Conservation (phyloP, 2,888 invertebrate species). For the Dasysyrphus tricinctus region DNA sequence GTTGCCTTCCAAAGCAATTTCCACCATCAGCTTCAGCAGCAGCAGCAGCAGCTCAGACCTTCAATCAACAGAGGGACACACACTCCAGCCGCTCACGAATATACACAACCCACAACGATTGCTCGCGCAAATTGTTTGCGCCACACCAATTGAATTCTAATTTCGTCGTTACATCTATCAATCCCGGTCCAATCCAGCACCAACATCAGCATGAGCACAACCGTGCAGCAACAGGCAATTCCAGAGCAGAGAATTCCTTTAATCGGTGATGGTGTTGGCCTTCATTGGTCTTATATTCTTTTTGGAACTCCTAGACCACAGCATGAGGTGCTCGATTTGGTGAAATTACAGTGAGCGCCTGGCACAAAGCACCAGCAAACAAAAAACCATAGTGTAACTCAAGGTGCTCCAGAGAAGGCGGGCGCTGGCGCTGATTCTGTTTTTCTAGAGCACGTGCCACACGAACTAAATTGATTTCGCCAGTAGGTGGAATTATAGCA, state of each 20-base stretch:
- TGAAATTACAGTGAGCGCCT: conserved; percentile 57
- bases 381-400: conserved; percentile 60
- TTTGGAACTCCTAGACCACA: conserved; percentile 48
- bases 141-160: conserved; percentile 76
- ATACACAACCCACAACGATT: conserved; percentile 61
- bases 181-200: conserved; percentile 36
- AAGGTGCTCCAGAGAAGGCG: conserved; percentile 46
- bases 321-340: conserved; percentile 16
- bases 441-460: conserved; percentile 83
- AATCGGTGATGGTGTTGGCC: conserved; percentile 65
- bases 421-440: conserved; percentile 42
- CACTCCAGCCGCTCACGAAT: conserved; percentile 22
- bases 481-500: conserved; percentile 81
- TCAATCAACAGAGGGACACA: conserved; percentile 67
- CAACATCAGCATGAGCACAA: not conserved
- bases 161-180: conserved; percentile 71
- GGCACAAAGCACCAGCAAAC: not conserved
- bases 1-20: conserved; percentile 24
- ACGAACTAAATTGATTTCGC: conserved; percentile 83
- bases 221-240: conserved; percentile 18
- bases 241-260: conserved; percentile 55
- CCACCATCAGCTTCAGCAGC: conserved; percentile 4
- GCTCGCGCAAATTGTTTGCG: conserved; percentile 73
- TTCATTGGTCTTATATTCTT: conserved; percentile 53
- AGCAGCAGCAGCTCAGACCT: conserved; percentile 49